These are phyloP conservation scores for Capromys pilorides DNA, from an alignment of 2,797 vertebrate genomes.

Conservation along the genomic window DNA sequence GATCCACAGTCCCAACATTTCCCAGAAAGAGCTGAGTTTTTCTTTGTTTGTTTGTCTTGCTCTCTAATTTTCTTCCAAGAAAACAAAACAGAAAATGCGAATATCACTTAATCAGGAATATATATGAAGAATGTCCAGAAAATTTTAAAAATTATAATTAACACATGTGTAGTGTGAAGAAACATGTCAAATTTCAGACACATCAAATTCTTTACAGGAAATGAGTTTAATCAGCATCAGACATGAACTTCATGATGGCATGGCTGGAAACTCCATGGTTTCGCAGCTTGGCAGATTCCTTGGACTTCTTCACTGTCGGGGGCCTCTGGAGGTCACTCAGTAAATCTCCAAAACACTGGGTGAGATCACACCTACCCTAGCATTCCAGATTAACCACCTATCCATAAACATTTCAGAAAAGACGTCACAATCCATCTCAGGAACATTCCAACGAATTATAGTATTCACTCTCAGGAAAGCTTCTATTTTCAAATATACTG, in stretches of 20 bases:
- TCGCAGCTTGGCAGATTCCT: not conserved
- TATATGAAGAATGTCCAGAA: constrained; percentile 69
- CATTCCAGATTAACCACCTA: constrained; percentile 4
- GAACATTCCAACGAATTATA: not conserved
- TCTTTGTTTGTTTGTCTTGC: constrained; percentile 55
- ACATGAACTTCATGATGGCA: not conserved
- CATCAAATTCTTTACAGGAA: not conserved
- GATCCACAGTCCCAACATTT: not conserved
- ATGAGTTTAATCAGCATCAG: constrained; percentile 20
- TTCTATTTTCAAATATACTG: constrained; percentile 29
- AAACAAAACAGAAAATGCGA: constrained; percentile 65
- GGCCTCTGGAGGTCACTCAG: not conserved
- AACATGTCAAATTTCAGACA: not conserved
- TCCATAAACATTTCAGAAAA: not conserved
- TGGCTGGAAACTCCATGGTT: constrained; percentile 30
- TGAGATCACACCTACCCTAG: not conserved
- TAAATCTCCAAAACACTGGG: not conserved
- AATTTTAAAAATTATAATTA: constrained; percentile 42
- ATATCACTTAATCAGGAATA: constrained; percentile 59
- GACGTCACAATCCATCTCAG: constrained; percentile 26
- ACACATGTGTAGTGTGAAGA: constrained; percentile 13
- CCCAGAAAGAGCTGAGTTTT: not conserved
- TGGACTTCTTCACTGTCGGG: not conserved
- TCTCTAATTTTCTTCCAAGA: constrained; percentile 67
- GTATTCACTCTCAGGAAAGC: constrained; percentile 27